These are phyloP conservation scores for Brachypteracias leptosomus DNA, from an alignment of 2,113 vertebrate species.

Conservation along the genomic window DNA sequence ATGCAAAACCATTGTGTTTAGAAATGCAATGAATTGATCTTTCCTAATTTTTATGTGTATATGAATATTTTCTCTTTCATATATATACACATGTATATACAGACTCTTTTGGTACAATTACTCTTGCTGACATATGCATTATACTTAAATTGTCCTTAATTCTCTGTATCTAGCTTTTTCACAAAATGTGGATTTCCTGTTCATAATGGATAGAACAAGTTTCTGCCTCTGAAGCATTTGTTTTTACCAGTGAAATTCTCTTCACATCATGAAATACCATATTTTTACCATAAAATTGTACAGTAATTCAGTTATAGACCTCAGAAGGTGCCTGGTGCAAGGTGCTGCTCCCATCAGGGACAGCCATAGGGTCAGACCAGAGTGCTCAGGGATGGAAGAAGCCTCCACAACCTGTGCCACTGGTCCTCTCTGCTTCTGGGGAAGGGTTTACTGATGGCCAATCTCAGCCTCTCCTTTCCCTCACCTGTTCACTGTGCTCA, in stretches of 20 bases:
- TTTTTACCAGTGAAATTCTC: background rate
- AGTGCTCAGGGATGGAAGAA: background rate
- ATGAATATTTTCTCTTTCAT: no score
- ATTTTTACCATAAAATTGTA: background rate
- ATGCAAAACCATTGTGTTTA: background rate
- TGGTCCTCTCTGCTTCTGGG: accelerated
- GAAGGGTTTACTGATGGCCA: background rate
- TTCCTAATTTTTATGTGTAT: background rate
- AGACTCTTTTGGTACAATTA: background rate
- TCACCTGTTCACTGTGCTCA: accelerated
- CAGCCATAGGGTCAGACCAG: background rate
- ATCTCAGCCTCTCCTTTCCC: background rate
- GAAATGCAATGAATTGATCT: background rate
- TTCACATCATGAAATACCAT: background rate
- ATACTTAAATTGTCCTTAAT: background rate
- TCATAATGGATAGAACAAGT: background rate
- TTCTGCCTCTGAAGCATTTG: background rate
- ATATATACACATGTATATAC: no score
- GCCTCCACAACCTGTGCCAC: background rate
- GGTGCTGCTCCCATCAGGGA: background rate
- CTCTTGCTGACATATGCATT: background rate
- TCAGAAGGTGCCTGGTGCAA: background rate
- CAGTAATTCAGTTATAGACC: background rate
- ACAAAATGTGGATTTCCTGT: background rate
- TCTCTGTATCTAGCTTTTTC: background rate